A percentile compares a stretch with the other conserved stretches of the same genome.
These are phyloP conservation scores for Pelagia noctiluca DNA, from an alignment of 30 jellyfish, hydroid and myxozoan species.

Conservation along the genomic window DNA sequence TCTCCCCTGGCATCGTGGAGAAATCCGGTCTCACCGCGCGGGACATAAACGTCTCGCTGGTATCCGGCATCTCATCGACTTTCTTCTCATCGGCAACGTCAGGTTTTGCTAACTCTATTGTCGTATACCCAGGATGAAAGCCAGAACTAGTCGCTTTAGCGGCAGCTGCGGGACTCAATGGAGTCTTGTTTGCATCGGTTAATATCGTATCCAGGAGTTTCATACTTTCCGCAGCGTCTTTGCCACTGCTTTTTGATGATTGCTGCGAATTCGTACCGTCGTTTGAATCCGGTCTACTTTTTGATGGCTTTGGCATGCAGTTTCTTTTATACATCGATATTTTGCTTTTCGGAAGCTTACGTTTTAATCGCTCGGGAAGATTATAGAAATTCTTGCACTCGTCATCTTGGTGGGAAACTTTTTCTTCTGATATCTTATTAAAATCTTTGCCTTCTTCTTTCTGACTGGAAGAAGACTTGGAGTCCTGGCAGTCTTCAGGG, in stretches of 20 bases:
- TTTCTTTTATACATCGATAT: slow-evolving; percentile 28
- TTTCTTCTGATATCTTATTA: not conserved
- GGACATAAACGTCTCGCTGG: slow-evolving; percentile 61
- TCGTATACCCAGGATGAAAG: slow-evolving; percentile 71
- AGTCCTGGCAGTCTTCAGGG: not conserved
- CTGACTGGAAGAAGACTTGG: not conserved
- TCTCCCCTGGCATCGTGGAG: slow-evolving; percentile 60
- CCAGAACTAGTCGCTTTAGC: slow-evolving; percentile 40
- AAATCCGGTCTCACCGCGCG: slow-evolving; percentile 67
- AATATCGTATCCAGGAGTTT: slow-evolving; percentile 10
- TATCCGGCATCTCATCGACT: slow-evolving; percentile 66
- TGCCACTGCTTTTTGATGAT: too few species aligned
- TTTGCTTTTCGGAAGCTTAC: slow-evolving; percentile 15
- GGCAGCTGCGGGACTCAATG: slow-evolving; percentile 18
- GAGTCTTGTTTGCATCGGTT: slow-evolving; percentile 22
- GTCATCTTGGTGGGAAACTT: not conserved
- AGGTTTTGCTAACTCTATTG: slow-evolving; percentile 56
- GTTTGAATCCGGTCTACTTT: not conserved
- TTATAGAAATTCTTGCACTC: slow-evolving; percentile 37
- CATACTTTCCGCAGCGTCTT: not conserved
- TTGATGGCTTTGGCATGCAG: slow-evolving; percentile 44
- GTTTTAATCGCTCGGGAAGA: slow-evolving; percentile 59
- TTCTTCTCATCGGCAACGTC: slow-evolving; percentile 64
- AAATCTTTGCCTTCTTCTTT: not conserved
- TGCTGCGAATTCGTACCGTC: too few species aligned